phyloP scores from a whole-genome alignment of 2,888 invertebrate species.

The Drosophila quinaria region DNA sequence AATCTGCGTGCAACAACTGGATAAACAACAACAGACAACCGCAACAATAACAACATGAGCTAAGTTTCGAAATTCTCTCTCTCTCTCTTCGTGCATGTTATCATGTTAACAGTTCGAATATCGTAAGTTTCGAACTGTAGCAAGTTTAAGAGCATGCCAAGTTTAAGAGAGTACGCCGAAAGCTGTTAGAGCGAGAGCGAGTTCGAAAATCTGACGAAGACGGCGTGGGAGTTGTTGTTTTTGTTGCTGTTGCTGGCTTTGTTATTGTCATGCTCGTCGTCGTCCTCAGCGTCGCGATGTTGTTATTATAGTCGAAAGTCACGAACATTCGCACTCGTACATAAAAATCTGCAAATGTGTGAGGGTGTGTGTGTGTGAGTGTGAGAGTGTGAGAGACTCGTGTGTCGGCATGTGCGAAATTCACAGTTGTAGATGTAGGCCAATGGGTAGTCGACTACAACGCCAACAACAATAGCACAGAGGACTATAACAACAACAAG shows the following conservation, averaged over 20 bases:
- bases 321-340: conserved; percentile 49
- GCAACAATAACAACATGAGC: conserved; percentile 44
- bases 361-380: conserved; percentile 4
- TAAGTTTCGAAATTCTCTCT: conserved; percentile 31
- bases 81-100: conserved; percentile 41
- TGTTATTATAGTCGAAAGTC: conserved; percentile 61
- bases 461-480: conserved; percentile 35
- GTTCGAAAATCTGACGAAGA: conserved; percentile 62
- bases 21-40: conserved; percentile 42
- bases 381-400: conserved; percentile 21
- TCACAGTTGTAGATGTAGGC: conserved; percentile 83
- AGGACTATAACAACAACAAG: conserved; percentile 26
- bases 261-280: conserved; percentile 30
- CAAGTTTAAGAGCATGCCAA: conserved; percentile 63
- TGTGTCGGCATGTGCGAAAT: conserved; percentile 55
- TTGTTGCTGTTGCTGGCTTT: conserved; percentile 27
- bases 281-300: conserved; percentile 26
- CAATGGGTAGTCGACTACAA: conserved; percentile 75
- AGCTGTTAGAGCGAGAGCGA: conserved; percentile 45
- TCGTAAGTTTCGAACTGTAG: conserved; percentile 54
- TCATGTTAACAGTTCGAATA: conserved; percentile 64
- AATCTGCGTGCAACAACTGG: conserved; percentile 34
- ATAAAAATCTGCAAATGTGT: conserved; percentile 6
- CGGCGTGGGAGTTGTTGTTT: conserved; percentile 33
- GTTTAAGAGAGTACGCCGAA: conserved; percentile 55